These are phyloP conservation scores for Scaptomyza caliginosa DNA, from an alignment of 2,888 invertebrate genomes.

Conservation along the genomic window DNA sequence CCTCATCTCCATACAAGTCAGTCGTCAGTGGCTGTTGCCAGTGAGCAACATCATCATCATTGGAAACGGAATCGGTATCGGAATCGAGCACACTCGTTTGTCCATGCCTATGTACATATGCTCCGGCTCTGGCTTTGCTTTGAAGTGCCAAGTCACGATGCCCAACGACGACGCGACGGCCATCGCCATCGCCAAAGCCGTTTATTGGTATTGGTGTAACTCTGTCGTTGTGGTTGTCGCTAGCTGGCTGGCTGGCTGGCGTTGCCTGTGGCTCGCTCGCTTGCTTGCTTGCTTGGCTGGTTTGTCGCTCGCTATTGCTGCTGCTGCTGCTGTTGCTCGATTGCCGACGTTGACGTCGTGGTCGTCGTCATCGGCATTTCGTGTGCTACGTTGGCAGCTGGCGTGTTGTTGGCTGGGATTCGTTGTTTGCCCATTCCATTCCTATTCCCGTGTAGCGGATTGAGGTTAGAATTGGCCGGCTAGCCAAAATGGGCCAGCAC, in stretches of 20 bases:
- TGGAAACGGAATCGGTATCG: conserved; percentile 34
- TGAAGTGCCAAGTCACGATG: conserved; percentile 75
- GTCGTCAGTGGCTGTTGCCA: conserved; percentile 33
- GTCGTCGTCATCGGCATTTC: conserved; percentile 47
- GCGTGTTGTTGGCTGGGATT: conserved; percentile 35
- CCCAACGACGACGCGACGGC: conserved; percentile 46
- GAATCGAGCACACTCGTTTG: conserved; percentile 38
- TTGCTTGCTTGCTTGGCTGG: conserved; percentile 55
- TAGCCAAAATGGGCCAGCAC: conserved; percentile 1
- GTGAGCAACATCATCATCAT: conserved; percentile 59
- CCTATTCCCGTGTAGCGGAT: conserved; percentile 17
- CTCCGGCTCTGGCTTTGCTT: conserved; percentile 52
- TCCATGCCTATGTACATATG: conserved; percentile 33
- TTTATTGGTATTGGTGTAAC: conserved; percentile 69
- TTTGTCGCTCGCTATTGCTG: conserved; percentile 46
- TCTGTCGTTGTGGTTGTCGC: conserved; percentile 57
- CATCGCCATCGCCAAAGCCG: conserved; percentile 30
- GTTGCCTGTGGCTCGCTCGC: conserved; percentile 42
- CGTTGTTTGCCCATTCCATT: conserved; percentile 21
- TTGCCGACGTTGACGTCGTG: conserved; percentile 33
- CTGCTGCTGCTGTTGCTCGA: conserved; percentile 27
- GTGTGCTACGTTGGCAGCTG: conserved; percentile 59
- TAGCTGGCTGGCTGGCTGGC: conserved; percentile 38
- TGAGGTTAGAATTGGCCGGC: conserved; percentile 52
- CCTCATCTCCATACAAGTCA: background rate